Evolutionary conservation across 2,797 vertebrate genomes (phyloP).

Genomic region (Lagodon rhomboides): DNA sequence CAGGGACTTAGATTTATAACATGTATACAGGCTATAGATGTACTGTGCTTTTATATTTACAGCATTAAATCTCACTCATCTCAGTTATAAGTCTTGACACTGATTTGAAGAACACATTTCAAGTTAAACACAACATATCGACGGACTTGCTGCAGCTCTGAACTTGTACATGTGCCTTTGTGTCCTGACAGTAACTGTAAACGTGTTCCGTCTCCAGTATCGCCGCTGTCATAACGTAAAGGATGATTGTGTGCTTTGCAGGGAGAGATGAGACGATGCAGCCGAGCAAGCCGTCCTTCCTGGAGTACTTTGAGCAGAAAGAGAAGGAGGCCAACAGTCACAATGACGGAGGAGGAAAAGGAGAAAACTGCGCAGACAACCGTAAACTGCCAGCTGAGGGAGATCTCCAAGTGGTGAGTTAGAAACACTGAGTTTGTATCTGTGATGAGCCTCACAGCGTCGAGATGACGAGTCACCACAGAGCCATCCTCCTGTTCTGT

Average conservation of each 20-base stretch:
- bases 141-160: no score
- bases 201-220: neutral
- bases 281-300: constrained; percentile 92
- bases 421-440: neutral
- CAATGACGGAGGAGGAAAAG: constrained; percentile 79
- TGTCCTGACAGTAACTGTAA: neutral
- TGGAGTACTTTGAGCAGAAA: constrained; percentile 97
- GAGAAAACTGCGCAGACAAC: constrained; percentile 87
- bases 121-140: no score
- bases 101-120: no score
- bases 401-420: constrained; percentile 94
- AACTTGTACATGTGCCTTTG: neutral
- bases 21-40: no score
- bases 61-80: no score
- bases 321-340: constrained; percentile 92
- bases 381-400: constrained; percentile 90
- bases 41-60: no score
- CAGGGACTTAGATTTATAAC: no score
- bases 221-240: neutral
- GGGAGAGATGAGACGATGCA: constrained; percentile 92
- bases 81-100: no score
- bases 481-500: no score
- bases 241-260: constrained; percentile 65
- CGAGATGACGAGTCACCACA: no score
- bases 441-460: no score